phyloP scores from a whole-genome alignment of 2,113 vertebrate species.

The Clarias gariepinus region DNA sequence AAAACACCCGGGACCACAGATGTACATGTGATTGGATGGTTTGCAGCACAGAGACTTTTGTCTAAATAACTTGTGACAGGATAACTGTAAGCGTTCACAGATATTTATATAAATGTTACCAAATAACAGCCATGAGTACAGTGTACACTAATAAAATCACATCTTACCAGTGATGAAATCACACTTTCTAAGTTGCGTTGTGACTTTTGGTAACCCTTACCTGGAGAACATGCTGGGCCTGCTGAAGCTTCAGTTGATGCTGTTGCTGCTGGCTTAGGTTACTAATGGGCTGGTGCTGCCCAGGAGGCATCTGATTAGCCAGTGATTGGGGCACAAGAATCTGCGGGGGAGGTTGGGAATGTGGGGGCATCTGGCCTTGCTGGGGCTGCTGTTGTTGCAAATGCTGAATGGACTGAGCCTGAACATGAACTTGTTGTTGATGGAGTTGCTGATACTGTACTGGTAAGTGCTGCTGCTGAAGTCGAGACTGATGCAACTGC shows the following conservation, averaged over 20 bases:
- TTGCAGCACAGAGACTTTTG: not conserved
- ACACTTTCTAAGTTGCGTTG: not conserved
- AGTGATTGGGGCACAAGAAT: constrained; percentile 69
- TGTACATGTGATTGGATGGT: no score
- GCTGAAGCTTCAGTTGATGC: constrained; percentile 65
- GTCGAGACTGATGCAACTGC: constrained; percentile 72
- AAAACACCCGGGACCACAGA: no score
- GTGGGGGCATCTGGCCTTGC: constrained; percentile 69
- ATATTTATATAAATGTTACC: not conserved
- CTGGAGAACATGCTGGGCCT: constrained; percentile 71
- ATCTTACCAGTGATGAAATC: not conserved
- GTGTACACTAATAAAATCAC: not conserved
- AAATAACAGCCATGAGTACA: not conserved
- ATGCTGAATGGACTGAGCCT: constrained; percentile 46
- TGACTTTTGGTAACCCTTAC: constrained; percentile 51
- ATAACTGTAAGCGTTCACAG: not conserved
- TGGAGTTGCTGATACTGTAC: constrained; percentile 66
- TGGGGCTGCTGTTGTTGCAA: constrained; percentile 66
- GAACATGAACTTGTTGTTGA: constrained; percentile 56
- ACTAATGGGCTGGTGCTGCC: constrained; percentile 65
- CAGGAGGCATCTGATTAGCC: constrained; percentile 60
- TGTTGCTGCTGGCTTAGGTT: constrained; percentile 60
- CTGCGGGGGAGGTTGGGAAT: constrained; percentile 65
- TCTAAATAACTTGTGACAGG: not conserved
- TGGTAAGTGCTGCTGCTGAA: constrained; percentile 60